These are phyloP conservation scores for Rhinophrynus dorsalis DNA, from an alignment of 2,797 vertebrate species.

Conservation along the genomic window DNA sequence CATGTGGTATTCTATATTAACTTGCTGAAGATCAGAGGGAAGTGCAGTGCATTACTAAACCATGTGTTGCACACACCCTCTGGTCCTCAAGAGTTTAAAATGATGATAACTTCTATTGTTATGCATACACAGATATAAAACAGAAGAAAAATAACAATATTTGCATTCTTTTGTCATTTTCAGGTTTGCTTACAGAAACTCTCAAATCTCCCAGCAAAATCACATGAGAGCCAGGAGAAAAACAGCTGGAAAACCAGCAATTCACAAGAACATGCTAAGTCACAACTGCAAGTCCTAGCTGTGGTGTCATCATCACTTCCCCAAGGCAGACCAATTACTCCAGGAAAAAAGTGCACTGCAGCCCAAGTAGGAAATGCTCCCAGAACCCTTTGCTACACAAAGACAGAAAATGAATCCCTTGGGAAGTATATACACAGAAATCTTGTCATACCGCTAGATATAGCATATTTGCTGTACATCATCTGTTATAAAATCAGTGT, in stretches of 20 bases:
- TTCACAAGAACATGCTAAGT: constrained; percentile 18
- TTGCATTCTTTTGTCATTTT: not conserved
- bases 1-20: too few relatives aligned
- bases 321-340: constrained; percentile 52
- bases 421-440: too few relatives aligned
- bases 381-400: not conserved
- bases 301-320: constrained; percentile 73
- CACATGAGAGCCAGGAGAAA: not conserved
- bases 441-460: too few relatives aligned
- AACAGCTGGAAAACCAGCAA: not conserved
- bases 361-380: not conserved
- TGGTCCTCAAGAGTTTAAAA: too few relatives aligned
- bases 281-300: constrained; percentile 55
- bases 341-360: not conserved
- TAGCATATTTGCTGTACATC: too few relatives aligned
- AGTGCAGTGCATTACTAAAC: too few relatives aligned
- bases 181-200: not conserved
- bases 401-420: too few relatives aligned
- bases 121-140: not conserved
- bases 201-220: not conserved
- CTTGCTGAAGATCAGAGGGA: too few relatives aligned
- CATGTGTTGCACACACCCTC: too few relatives aligned
- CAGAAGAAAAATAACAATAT: too few relatives aligned
- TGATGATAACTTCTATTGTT: not conserved
- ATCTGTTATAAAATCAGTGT: too few relatives aligned